Conservation (phyloP, 2,113 vertebrate genomes). For the Gracilinanus agilis region DNA sequence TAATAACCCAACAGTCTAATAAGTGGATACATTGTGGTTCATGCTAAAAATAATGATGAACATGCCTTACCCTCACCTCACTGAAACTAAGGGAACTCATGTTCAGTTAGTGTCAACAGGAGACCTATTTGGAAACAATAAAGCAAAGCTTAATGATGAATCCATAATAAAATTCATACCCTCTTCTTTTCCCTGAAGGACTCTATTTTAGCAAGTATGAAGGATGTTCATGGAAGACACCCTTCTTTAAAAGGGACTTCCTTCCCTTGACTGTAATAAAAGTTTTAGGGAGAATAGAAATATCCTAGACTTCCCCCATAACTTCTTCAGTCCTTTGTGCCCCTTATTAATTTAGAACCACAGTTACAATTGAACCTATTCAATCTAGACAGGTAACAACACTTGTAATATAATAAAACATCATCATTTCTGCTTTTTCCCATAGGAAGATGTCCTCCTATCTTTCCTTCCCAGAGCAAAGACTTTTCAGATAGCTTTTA, state of each 20-base stretch:
- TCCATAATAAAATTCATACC: neutral
- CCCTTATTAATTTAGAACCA: neutral
- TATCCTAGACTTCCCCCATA: neutral
- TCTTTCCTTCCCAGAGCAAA: neutral
- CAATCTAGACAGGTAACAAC: neutral
- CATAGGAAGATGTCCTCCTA: neutral
- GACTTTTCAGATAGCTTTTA: neutral
- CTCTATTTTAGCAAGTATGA: neutral
- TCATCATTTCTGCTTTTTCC: neutral
- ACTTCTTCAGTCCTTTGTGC: neutral
- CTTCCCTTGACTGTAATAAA: neutral
- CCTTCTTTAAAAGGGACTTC: neutral
- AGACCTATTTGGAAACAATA: neutral
- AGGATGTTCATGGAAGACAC: neutral
- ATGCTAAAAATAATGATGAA: neutral
- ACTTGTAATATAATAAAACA: neutral
- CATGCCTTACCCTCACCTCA: neutral
- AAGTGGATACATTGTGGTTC: neutral
- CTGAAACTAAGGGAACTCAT: neutral
- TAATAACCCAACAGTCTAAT: neutral
- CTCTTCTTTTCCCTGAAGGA: neutral
- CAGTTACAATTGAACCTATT: neutral
- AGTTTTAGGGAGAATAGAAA: neutral
- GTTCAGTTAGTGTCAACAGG: neutral
- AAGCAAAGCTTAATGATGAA: neutral